Conservation (phyloP, 1,140 invertebrate genomes). For the Metopolophium dirhodum region DNA sequence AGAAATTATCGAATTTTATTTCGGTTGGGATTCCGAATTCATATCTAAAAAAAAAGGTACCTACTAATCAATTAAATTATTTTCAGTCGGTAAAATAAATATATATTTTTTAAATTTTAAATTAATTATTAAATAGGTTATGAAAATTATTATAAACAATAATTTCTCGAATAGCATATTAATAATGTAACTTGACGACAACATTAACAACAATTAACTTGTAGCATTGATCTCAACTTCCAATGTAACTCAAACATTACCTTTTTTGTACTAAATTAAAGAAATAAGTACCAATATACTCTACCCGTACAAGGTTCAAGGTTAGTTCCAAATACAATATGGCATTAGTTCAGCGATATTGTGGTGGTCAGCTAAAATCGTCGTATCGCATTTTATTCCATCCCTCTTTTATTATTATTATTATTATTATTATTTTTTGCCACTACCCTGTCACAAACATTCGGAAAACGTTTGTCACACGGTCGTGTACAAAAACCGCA, state of each 20-base stretch:
- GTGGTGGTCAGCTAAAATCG: conserved; percentile 3
- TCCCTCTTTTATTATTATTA: conserved; percentile 25
- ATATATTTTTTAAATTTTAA: too few species aligned
- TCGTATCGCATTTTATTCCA: neutral
- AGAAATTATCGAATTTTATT: too few species aligned
- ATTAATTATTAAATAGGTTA: too few species aligned
- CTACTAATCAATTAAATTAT: too few species aligned
- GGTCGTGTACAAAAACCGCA: conserved; percentile 48
- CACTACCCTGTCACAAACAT: conserved; percentile 50
- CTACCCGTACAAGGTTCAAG: neutral
- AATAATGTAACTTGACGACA: neutral
- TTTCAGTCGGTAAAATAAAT: too few species aligned
- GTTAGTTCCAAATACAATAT: neutral
- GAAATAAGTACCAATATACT: neutral
- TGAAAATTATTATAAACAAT: neutral
- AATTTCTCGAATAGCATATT: neutral
- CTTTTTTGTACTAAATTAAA: neutral
- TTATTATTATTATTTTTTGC: conserved; percentile 35
- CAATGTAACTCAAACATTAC: neutral
- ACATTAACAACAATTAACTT: neutral
- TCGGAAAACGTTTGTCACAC: conserved; percentile 57
- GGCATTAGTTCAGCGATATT: neutral
- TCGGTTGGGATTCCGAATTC: too few species aligned
- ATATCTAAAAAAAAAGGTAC: too few species aligned
- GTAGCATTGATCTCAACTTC: too few species aligned